These are phyloP conservation scores for Ammodytes marinus DNA, from an alignment of 2,113 vertebrate genomes.

Conservation along the genomic window DNA sequence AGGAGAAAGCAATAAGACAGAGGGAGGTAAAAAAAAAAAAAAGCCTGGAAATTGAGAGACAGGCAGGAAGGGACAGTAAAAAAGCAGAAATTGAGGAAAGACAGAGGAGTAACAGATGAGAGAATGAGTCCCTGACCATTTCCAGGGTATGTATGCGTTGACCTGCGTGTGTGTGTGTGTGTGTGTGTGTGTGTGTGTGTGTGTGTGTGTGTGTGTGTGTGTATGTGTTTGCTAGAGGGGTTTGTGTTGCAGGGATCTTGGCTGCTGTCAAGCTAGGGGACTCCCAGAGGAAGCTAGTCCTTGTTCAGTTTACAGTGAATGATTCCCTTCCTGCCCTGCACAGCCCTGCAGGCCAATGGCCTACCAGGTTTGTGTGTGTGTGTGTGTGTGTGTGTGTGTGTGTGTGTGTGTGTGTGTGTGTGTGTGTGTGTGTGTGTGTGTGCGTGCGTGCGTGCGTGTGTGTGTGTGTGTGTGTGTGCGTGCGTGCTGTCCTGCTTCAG, in stretches of 20 bases:
- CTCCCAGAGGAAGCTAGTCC: constrained; percentile 87
- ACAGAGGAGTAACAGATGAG: constrained; percentile 77
- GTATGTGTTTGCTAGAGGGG: constrained; percentile 83
- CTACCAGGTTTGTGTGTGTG: constrained; percentile 73
- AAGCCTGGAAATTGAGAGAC: constrained; percentile 51
- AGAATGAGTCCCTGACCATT: constrained; percentile 56
- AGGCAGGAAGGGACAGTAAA: constrained; percentile 59
- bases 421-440: not conserved
- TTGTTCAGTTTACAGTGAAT: constrained; percentile 88
- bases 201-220: constrained; percentile 38
- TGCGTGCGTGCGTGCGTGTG: constrained; percentile 33
- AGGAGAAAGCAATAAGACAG: constrained; percentile 35
- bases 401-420: constrained; percentile 41
- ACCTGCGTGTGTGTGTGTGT: constrained; percentile 29
- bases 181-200: constrained; percentile 24
- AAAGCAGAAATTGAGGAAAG: constrained; percentile 60
- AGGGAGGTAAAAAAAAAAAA: constrained; percentile 37
- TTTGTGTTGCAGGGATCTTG: constrained; percentile 87
- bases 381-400: constrained; percentile 47
- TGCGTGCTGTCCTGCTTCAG: constrained; percentile 32
- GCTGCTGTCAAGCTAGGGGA: constrained; percentile 85
- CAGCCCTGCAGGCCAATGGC: constrained; percentile 82
- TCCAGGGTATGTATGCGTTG: constrained; percentile 55
- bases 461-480: constrained; percentile 33
- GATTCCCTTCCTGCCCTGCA: constrained; percentile 89